Percentiles rank a stretch among this genome's conserved stretches.
Conservation (phyloP, 1,140 invertebrate genomes). For the Campodea augens region DNA sequence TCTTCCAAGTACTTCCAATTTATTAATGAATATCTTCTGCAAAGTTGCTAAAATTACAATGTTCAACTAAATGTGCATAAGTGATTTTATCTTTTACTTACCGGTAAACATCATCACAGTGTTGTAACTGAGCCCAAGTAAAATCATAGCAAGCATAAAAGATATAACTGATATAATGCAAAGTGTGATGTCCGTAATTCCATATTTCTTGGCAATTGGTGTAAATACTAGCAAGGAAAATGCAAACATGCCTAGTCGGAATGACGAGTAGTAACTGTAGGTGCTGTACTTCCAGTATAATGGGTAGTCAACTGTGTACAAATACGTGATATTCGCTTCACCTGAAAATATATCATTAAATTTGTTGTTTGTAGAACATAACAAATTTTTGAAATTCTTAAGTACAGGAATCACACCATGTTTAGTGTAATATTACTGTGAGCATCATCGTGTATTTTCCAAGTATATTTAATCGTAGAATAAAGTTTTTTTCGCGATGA, state of each 20-base stretch:
- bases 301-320: conserved; percentile 20
- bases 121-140: conserved; percentile 20
- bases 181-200: conserved; percentile 18
- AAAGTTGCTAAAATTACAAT: too few species aligned
- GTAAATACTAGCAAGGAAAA: conserved; percentile 21
- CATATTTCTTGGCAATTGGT: conserved; percentile 14
- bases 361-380: too few species aligned
- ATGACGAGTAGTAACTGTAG: conserved; percentile 24
- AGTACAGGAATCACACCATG: too few species aligned
- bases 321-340: conserved; percentile 22
- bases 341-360: conserved; percentile 21
- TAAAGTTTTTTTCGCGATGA: too few species aligned
- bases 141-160: conserved; percentile 18
- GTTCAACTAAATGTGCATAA: too few species aligned
- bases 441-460: too few species aligned
- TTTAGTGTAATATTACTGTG: too few species aligned
- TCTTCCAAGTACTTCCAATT: too few species aligned
- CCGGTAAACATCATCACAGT: conserved; percentile 22
- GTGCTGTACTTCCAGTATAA: conserved; percentile 22
- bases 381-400: too few species aligned
- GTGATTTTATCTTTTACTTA: too few species aligned
- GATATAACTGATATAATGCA: conserved; percentile 23
- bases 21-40: too few species aligned
- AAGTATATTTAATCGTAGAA: too few species aligned
- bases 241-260: conserved; percentile 20